Conservation (phyloP, 2,888 invertebrate genomes). For the Anthophora plumipes region DNA sequence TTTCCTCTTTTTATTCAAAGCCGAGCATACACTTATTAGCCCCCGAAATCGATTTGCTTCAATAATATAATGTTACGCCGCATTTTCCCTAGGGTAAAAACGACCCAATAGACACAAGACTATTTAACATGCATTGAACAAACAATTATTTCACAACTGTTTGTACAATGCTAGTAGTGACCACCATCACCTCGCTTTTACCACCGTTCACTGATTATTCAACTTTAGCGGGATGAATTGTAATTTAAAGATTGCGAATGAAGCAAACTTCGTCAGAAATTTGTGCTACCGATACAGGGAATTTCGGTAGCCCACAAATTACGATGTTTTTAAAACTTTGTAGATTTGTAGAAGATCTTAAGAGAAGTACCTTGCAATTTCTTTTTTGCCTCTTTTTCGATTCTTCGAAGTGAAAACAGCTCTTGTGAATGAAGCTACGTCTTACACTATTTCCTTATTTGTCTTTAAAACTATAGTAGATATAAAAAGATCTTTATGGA, state of each 20-base stretch:
- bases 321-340: no score
- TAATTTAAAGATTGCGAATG: constrained; percentile 16
- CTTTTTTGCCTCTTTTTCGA: no score
- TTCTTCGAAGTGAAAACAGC: no score
- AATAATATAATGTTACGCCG: constrained; percentile 20
- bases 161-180: not conserved
- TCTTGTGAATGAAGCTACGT: no score
- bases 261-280: constrained; percentile 1
- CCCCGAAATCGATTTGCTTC: constrained; percentile 16
- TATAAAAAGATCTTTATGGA: no score
- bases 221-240: constrained; percentile 15
- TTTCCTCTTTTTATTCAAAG: not conserved
- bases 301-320: no score
- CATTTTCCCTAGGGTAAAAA: constrained; percentile 15
- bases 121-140: constrained; percentile 31
- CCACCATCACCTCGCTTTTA: no score
- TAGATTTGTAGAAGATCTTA: no score
- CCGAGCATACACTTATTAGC: not conserved
- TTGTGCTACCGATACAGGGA: not conserved
- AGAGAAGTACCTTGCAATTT: no score
- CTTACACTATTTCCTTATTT: no score
- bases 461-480: no score
- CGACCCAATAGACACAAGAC: not conserved
- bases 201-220: not conserved
- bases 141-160: constrained; percentile 10